phyloP scores from a whole-genome alignment of 2,797 vertebrate genomes.

The Hoplostethus atlanticus region DNA sequence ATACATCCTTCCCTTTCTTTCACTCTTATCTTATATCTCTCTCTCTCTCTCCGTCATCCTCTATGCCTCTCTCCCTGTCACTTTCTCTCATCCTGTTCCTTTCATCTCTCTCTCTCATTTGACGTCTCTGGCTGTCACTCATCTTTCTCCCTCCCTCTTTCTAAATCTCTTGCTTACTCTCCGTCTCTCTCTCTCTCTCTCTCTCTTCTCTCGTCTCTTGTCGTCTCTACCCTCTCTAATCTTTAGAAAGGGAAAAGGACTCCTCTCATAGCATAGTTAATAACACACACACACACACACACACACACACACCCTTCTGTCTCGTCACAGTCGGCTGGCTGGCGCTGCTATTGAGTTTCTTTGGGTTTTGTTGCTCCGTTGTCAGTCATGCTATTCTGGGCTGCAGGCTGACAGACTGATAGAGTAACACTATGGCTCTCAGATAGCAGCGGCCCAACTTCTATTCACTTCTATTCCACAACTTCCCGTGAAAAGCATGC shows the following conservation, averaged over 20 bases:
- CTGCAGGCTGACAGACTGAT: constrained; percentile 51
- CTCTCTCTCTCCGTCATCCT: not conserved
- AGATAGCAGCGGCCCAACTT: constrained; percentile 26
- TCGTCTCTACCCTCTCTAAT: constrained; percentile 47
- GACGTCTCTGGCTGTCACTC: constrained; percentile 39
- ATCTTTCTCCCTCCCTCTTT: not conserved
- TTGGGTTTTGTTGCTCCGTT: constrained; percentile 53
- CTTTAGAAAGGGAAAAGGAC: constrained; percentile 18
- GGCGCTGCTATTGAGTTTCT: constrained; percentile 29
- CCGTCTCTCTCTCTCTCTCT: constrained; percentile 1
- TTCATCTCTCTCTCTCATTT: constrained; percentile 24
- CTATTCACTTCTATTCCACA: not conserved
- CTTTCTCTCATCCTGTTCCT: not conserved
- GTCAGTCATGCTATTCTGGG: constrained; percentile 68
- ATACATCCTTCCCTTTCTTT: constrained; percentile 5
- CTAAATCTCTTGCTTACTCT: not conserved
- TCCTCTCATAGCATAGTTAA: constrained; percentile 38
- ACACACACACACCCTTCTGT: not conserved
- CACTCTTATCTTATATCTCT: not conserved
- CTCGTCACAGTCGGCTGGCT: constrained; percentile 34
- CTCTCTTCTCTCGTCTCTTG: constrained; percentile 27
- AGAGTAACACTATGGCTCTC: constrained; percentile 31
- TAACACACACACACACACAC: constrained; percentile 16
- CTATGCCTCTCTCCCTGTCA: constrained; percentile 10
- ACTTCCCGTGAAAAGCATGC: constrained; percentile 53